Conservation (phyloP, 35 echinoderm and acorn worm genomes). For the Heliocidaris erythrogramma region DNA sequence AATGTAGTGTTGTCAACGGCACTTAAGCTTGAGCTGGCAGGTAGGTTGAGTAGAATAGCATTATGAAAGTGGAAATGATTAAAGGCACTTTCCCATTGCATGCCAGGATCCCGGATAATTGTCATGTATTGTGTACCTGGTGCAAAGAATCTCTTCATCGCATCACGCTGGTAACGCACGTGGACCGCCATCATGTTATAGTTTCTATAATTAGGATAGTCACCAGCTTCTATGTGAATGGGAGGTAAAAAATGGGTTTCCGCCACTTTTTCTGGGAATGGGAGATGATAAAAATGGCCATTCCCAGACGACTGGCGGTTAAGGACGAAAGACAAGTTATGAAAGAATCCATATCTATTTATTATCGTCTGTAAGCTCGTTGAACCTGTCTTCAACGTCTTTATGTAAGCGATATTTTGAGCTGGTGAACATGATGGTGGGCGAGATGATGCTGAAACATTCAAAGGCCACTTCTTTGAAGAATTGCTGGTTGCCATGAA, state of each 20-base stretch:
- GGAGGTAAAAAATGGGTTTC: neutral
- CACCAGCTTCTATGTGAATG: neutral
- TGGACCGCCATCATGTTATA: constrained; percentile 41
- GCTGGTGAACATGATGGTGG: neutral
- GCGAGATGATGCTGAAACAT: no score
- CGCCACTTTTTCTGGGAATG: neutral
- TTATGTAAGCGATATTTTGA: neutral
- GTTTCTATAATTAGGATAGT: constrained; percentile 35
- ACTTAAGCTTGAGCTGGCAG: neutral
- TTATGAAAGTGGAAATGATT: neutral
- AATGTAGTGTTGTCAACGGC: neutral
- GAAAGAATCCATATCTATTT: neutral
- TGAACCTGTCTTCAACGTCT: neutral
- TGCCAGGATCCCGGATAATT: constrained; percentile 30
- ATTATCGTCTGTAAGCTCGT: neutral
- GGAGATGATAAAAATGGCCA: neutral
- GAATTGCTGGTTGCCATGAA: neutral
- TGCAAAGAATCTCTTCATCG: neutral
- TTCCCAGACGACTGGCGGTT: neutral
- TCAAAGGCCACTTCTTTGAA: neutral
- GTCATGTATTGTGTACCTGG: constrained; percentile 32
- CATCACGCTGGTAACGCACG: neutral
- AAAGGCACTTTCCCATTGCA: constrained; percentile 33
- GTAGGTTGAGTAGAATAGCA: neutral
- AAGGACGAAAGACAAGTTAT: neutral